Percentiles rank a stretch among this genome's conserved stretches.
phyloP scores from a whole-genome alignment of 2,113 vertebrate genomes.

The Hystrix brachyura region DNA sequence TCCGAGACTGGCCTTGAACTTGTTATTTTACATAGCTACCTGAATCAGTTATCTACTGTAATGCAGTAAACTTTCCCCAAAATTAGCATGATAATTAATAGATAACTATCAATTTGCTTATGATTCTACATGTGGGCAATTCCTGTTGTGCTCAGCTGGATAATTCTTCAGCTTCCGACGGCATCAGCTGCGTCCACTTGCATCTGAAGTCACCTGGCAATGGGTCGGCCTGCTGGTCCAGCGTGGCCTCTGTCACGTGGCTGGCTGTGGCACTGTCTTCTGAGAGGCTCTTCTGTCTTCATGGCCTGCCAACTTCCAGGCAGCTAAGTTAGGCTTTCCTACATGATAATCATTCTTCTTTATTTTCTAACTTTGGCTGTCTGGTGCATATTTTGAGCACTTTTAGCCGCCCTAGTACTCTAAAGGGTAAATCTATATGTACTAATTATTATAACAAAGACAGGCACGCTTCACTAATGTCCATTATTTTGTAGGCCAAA shows the following conservation, averaged over 20 bases:
- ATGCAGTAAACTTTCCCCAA: background rate
- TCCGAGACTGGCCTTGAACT: background rate
- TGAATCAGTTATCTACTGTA: background rate
- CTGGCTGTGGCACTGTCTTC: background rate
- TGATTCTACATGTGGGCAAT: background rate
- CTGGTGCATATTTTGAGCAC: background rate
- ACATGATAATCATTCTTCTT: background rate
- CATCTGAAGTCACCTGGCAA: background rate
- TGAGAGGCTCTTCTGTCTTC: background rate
- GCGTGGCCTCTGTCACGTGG: background rate
- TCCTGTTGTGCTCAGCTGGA: background rate
- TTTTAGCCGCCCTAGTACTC: background rate
- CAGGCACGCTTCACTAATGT: background rate
- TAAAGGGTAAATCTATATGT: background rate
- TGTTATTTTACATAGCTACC: background rate
- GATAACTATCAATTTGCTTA: background rate
- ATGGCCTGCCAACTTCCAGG: background rate
- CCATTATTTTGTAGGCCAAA: background rate
- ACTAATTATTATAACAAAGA: background rate
- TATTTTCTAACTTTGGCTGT: background rate
- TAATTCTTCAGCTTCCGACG: background rate
- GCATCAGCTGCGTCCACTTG: background rate
- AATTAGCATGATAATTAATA: background rate
- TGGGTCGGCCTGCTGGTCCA: background rate
- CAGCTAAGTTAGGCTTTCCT: background rate